Evolutionary conservation across 1,140 invertebrate species (phyloP).

Genomic region (Muscidifurax raptorellus): DNA sequence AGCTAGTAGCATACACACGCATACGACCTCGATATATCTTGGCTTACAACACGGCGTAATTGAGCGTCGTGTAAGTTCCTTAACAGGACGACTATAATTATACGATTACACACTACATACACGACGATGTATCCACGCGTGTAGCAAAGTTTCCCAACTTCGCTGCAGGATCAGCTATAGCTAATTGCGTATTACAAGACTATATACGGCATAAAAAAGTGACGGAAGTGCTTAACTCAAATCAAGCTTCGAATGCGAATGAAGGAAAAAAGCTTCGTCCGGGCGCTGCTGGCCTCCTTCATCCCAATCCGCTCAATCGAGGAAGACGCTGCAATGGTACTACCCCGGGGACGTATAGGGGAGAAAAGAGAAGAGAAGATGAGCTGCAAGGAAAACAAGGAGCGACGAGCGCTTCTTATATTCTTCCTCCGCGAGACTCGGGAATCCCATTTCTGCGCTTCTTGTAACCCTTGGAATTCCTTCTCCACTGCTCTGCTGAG

Average conservation of each 20-base stretch:
- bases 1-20: neutral
- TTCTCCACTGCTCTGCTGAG: neutral
- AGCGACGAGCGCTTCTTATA: neutral
- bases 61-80: too few species aligned
- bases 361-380: neutral
- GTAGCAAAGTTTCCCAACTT: too few species aligned
- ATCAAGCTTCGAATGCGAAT: neutral
- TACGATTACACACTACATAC: too few species aligned
- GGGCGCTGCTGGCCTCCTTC: neutral
- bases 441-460: neutral
- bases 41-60: neutral
- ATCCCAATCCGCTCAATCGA: conserved; percentile 1
- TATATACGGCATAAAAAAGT: too few species aligned
- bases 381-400: conserved; percentile 18
- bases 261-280: neutral
- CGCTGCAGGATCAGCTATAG: too few species aligned
- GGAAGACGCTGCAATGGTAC: neutral
- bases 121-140: too few species aligned
- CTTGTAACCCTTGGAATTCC: neutral
- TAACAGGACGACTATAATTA: neutral
- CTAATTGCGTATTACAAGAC: too few species aligned
- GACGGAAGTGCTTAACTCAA: neutral
- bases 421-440: conserved; percentile 14
- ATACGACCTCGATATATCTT: neutral
- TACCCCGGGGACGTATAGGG: neutral